phyloP scores from a whole-genome alignment of 2,797 vertebrate genomes.

The Loriculus beryllinus region DNA sequence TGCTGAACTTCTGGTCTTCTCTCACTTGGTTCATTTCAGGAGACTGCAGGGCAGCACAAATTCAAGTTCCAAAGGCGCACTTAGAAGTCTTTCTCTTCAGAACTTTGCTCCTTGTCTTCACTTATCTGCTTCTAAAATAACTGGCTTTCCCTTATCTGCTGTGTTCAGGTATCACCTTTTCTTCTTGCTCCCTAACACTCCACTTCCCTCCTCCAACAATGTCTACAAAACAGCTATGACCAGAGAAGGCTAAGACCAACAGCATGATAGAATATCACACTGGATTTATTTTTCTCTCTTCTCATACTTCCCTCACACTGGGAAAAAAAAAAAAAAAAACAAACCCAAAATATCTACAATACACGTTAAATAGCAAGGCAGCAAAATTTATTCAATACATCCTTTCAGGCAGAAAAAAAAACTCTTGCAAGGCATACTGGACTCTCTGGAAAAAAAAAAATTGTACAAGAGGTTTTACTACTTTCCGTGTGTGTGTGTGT shows the following conservation, averaged over 20 bases:
- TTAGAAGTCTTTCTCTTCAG: background rate
- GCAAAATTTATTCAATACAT: background rate
- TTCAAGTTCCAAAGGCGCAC: background rate
- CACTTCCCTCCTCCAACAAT: background rate
- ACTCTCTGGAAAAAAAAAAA: background rate
- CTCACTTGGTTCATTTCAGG: background rate
- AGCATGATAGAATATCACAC: background rate
- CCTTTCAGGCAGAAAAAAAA: background rate
- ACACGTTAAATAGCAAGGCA: background rate
- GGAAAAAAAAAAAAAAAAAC: background rate
- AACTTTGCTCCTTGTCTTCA: background rate
- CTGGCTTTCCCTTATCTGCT: background rate
- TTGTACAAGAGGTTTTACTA: background rate
- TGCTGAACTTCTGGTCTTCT: background rate
- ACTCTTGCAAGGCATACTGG: background rate
- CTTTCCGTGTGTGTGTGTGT: background rate
- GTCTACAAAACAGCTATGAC: background rate
- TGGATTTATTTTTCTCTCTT: background rate
- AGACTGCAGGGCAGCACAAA: background rate
- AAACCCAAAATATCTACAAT: background rate
- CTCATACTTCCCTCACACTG: background rate
- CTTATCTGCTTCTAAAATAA: background rate
- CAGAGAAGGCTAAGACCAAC: background rate
- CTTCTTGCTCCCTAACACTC: background rate
- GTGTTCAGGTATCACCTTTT: background rate